Base-by-base conservation (phyloP, 2,797 vertebrate genomes). In the Microcaecilia unicolor region DNA sequence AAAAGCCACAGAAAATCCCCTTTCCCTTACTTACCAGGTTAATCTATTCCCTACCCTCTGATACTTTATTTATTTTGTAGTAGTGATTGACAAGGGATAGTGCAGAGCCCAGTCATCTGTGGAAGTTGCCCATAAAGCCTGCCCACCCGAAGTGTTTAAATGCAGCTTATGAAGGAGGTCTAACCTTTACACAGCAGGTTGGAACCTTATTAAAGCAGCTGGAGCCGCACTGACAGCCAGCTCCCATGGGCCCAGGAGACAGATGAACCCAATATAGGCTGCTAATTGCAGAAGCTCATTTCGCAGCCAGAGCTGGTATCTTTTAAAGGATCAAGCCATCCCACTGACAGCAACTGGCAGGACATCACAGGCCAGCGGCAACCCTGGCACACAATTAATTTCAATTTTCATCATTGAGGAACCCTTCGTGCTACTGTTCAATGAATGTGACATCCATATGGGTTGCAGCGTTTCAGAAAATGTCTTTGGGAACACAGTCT, bases 151-250 rank as follows among this genome's bases (percentile, higher is more conserved):
- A 26, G 49, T 4, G 33, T 25, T 37, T 20, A 16, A 25, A 31
- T 35, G 41, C 36, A 31, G 21, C 25, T 48, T 37, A 43, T 48
- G 40, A 41, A n/a, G n/a, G 39, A 27, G 30, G 11, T 10, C 21
- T 64, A 55, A 66, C 52, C 50, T 63, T 71, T 45, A 44, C 51
- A 28, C 10, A 43, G 44, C 11, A 41, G 52, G 37, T 50, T 10
- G 40, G 44, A 51, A 59, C 39, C 48, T 66, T 51, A 57, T 64
- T 55, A 38, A 41, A 62, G 40, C 55, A 66, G 61, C 61, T 71
- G 58, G 61, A 62, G 48, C 34, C 51, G 1, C 45, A 48, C 53
- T 61, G 50, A 31, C 51, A 36, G 44, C 10, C 0, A 0, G 36
- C 27, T 60, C 39, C 47, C 39, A 32, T 4, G 4, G 47, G 55